Evolutionary conservation across 2,113 vertebrate species (phyloP), one percentile per base, ranked within the genome.

Genomic region (Beaufortia kweichowensis): DNA sequence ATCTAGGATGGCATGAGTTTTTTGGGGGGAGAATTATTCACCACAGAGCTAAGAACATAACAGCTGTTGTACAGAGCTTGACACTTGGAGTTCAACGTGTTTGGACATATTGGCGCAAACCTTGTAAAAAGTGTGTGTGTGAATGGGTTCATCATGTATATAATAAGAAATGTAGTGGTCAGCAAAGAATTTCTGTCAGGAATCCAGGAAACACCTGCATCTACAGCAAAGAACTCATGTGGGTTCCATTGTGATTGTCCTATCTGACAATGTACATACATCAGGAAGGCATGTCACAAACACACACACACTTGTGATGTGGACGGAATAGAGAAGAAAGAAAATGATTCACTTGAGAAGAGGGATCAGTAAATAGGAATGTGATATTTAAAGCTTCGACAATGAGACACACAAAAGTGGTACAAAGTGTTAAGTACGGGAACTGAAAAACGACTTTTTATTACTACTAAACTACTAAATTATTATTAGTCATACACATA

Each of bases 201-300:
- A 84, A 72, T 78, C 62, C 82, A 79, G 81, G 81, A 82, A 82
- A 61, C 81, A 82, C 81, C 81, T 82, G 81, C 57, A 33, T 63
- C 48, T 72, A 21, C 21, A 46, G 62, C 53, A 41, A 33, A 76
- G 11, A 43, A 15, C 23, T 75, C 73, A 57, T 65, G 17, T 33
- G 23, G 17, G 19, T 50, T 41, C 77, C 46, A 76, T 79, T 82
- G 77, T 76, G 65, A 57, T 81, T 56, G 31, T 60, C 29, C 66
- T 57, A 67, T 76, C 55, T 56, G 72, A 61, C 28, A 43, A 61
- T 41, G 50, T 55, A 56, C 64, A 63, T 71, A 73, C 14, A 29
- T 73, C 46, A 71, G 73, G 73, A 84, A 74, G 53, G 24, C 19
- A 62, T 35, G 43, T 31, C 41, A 14, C 26, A 35, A 48, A 28